Base-by-base conservation (phyloP, 2,113 vertebrate species). In the Anarrhichthys ocellatus region DNA sequence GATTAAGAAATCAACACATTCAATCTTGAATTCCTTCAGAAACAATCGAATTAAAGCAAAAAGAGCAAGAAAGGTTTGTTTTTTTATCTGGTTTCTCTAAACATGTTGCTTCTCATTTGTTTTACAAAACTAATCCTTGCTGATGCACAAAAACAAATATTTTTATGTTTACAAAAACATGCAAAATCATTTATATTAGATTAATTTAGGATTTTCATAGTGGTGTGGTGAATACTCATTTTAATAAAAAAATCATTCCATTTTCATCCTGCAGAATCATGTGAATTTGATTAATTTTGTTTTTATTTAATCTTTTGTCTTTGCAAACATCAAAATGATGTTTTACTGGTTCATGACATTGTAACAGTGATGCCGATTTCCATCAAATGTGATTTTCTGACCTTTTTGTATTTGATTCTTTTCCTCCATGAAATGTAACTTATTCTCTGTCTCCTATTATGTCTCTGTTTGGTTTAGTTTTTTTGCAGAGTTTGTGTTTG, bases 361-460 rank as follows among this genome's bases (percentile, higher is more conserved):
- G 20, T 66, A 78, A 67, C 17, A 61, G 36, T 48, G 58, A 81
- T 18, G 50, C 64, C 61, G 38, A 52, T 72, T 70, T 61, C 87
- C 63, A 78, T 70, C 32, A 62, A 69, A 64, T 81, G 11, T 54
- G 20, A 76, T 82, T 65, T 78, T 69, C 73, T 78, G 82, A 73
- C 52, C 68, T 75, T 86, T 80, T 56, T 22, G n/a, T 36, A 34
- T 54, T 64, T 5, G 5, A 52, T 68, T 81, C 2, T 40, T 68
- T 78, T 18, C 52, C 14, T 24, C 40, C n/a, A 9, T 82, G 61
- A 52, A 76, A 82, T 73, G 48, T 80, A 66, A n/a, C 50, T 69
- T 80, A 5, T 50, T 50, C 20, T 50, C 6, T 7, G 48, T 42
- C 40, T 10, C 9, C 40, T 9, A 11, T 42, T 42, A 11, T 11